These are phyloP conservation scores for Hyperoplus lanceolatus DNA, from an alignment of 2,797 vertebrate genomes.

Conservation along the genomic window DNA sequence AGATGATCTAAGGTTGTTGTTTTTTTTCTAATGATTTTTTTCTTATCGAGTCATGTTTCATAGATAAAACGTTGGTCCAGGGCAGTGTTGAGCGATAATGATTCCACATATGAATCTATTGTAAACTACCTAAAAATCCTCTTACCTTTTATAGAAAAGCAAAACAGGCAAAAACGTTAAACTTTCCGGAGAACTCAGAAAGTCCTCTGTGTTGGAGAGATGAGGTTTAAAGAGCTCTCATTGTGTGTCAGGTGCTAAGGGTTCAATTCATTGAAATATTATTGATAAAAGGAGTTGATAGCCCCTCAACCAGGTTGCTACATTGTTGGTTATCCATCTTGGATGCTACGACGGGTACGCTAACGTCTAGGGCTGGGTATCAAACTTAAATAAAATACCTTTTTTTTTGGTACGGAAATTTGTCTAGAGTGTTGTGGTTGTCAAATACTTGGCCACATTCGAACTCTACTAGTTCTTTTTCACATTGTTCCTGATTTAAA, in stretches of 20 bases:
- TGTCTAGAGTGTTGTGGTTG: neutral
- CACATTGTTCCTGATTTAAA: conserved; percentile 1
- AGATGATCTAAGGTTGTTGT: neutral
- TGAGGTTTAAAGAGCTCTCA: no score
- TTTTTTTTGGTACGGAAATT: conserved; percentile 16
- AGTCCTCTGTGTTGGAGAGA: neutral
- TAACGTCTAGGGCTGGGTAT: conserved; percentile 10
- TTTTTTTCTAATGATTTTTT: neutral
- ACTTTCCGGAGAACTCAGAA: neutral
- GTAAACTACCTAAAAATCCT: conserved; percentile 6
- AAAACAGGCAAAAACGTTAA: conserved; percentile 3
- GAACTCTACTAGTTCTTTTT: neutral
- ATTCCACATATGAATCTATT: neutral
- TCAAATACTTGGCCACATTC: neutral
- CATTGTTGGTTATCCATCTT: neutral
- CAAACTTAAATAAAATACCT: neutral
- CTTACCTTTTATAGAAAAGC: neutral
- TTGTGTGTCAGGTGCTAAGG: neutral
- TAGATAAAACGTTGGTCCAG: neutral
- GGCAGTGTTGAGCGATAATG: neutral
- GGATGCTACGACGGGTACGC: conserved; percentile 16
- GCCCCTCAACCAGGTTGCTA: conserved; percentile 5
- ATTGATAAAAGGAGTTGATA: neutral
- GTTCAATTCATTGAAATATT: conserved; percentile 18
- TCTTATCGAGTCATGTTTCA: neutral